Evolutionary conservation across 1,140 invertebrate genomes (phyloP).

Genomic region (Adoxophyes honmai): DNA sequence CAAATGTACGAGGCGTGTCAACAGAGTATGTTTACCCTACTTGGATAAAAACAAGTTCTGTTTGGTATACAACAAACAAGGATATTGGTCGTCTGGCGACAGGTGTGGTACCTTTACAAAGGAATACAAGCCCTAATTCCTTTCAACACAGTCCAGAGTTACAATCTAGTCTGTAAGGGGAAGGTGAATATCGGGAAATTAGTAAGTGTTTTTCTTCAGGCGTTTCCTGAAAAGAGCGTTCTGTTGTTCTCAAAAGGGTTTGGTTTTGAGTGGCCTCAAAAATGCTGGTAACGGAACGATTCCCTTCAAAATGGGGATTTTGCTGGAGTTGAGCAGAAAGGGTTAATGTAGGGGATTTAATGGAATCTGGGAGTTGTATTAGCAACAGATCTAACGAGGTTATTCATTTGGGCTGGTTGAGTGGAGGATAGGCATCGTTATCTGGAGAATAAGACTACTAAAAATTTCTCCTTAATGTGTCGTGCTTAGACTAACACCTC

Average conservation of each 20-base stretch:
- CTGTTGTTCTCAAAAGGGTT: neutral
- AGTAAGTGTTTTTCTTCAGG: slow-evolving; percentile 8
- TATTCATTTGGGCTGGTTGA: slow-evolving; percentile 11
- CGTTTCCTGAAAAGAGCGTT: neutral
- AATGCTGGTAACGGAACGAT: slow-evolving; percentile 5
- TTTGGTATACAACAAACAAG: slow-evolving; percentile 26
- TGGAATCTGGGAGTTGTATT: slow-evolving; percentile 4
- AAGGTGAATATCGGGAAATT: slow-evolving; percentile 10
- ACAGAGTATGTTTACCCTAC: slow-evolving; percentile 17
- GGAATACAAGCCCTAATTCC: neutral
- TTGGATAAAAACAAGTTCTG: slow-evolving; percentile 24
- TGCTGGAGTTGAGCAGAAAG: slow-evolving; percentile 8
- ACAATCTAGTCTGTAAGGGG: neutral
- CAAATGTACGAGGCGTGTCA: slow-evolving; percentile 2
- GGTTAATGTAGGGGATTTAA: slow-evolving; percentile 12
- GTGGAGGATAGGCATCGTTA: too few relatives aligned
- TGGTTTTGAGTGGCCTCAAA: neutral
- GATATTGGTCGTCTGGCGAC: slow-evolving; percentile 24
- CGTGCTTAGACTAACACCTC: too few relatives aligned
- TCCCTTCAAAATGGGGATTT: slow-evolving; percentile 7
- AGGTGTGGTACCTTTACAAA: neutral
- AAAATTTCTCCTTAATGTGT: too few relatives aligned
- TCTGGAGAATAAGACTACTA: too few relatives aligned
- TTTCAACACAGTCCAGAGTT: neutral
- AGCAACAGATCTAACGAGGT: neutral